Base-by-base conservation (phyloP, 2,888 invertebrate species). In the Microchrysa polita region DNA sequence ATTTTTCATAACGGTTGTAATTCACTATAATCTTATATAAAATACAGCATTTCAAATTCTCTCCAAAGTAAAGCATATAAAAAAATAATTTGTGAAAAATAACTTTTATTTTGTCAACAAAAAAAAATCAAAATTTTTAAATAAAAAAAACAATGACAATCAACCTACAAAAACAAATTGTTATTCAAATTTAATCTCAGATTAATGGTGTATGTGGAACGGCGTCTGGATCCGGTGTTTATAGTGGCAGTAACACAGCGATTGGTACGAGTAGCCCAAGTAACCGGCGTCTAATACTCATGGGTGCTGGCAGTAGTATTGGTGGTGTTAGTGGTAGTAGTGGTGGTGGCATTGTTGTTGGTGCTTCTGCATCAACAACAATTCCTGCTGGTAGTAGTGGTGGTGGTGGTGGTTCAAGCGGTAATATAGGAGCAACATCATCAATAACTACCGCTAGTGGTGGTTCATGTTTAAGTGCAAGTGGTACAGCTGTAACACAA, bases 171-270 rank as follows among this genome's bases (percentile, higher is more conserved):
- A 44, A 69, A 69, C 22, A 69, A 69, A 69, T n/a, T 34, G 27
- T 76, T 76, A 73, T 76, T 76, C 76, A 76, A 76, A 77, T 77
- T 77, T 77, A 76, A 77, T 76, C 76, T 75, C 77, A 78, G 78
- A 78, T 78, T 77, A 78, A 78, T 75, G 78, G 78, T 77, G 75
- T 78, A 59, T 78, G 78, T 74, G 77, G 76, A 75, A 72, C 75
- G 74, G 69, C 77, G 77, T 74, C 76, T 65, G 73, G 73, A 72
- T 69, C 73, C 57, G 79, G 79, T 78, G 77, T 79, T 77, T 79
- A 79, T 77, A 79, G 78, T 73, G 79, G 79, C 77, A 79, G 79
- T 79, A 79, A 79, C 77, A 77, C 79, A 78, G 78, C 79, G 78
- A 79, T 79, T 77, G 79, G 79, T 79, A 79, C 78, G 79, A 77